These are phyloP conservation scores for Latrodectus geometricus DNA, from an alignment of 1,140 invertebrate genomes.

Conservation along the genomic window DNA sequence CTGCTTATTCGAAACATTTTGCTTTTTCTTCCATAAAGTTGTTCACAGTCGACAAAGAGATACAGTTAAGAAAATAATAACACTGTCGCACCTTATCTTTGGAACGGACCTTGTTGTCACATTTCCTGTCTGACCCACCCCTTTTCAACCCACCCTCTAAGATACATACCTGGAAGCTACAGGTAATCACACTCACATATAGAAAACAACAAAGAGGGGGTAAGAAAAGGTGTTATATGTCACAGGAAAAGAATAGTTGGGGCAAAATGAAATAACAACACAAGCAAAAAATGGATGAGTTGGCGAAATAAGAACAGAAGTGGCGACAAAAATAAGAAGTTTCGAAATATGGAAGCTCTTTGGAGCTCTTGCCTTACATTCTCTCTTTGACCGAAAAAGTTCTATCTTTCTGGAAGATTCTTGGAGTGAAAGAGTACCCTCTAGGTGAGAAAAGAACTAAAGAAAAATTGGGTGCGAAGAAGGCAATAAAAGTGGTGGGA, in stretches of 20 bases:
- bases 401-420: constrained; percentile 32
- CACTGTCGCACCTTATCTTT: background rate
- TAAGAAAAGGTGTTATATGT: constrained; percentile 46
- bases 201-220: constrained; percentile 7
- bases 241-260: constrained; percentile 24
- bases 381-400: constrained; percentile 23
- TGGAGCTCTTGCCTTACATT: constrained; percentile 27
- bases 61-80: constrained; percentile 49
- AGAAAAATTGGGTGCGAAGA: constrained; percentile 27
- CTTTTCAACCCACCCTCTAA: background rate
- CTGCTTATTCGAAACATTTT: background rate
- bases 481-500: constrained; percentile 53
- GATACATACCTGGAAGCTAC: constrained; percentile 24
- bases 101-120: background rate
- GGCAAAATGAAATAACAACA: background rate
- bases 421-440: constrained; percentile 42
- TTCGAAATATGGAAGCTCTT: constrained; percentile 41
- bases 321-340: constrained; percentile 1
- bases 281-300: background rate
- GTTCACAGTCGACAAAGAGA: constrained; percentile 36
- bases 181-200: constrained; percentile 46
- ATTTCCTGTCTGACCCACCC: background rate
- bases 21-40: background rate
- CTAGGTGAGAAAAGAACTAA: background rate
- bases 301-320: background rate